phyloP scores from a whole-genome alignment of 2,113 vertebrate genomes.

The Nothobranchius kuhntae region DNA sequence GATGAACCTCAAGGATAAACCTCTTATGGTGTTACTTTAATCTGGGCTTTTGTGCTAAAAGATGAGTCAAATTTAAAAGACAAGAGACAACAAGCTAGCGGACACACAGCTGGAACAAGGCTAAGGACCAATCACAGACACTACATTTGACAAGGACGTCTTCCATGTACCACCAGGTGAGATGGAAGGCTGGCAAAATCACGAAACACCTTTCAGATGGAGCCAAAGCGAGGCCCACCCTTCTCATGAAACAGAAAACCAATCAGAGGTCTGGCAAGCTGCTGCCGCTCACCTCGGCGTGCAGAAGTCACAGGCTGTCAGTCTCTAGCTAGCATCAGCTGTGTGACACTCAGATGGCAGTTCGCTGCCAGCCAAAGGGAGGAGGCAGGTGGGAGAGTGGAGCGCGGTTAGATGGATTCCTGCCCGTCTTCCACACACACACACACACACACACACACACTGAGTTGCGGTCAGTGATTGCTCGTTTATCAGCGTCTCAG shows the following conservation, averaged over 20 bases:
- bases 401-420: conserved; percentile 57
- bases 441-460: conserved; percentile 37
- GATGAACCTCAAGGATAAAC: conserved; percentile 6
- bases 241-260: conserved; percentile 64
- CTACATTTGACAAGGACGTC: conserved; percentile 57
- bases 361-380: conserved; percentile 62
- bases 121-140: conserved; percentile 49
- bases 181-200: conserved; percentile 8
- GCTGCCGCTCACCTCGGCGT: conserved; percentile 50
- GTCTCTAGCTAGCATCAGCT: conserved; percentile 8
- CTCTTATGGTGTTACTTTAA: not conserved
- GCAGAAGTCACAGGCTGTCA: conserved; percentile 23
- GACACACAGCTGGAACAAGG: conserved; percentile 15
- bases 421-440: conserved; percentile 54
- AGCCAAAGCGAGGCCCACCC: conserved; percentile 33
- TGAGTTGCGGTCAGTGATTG: conserved; percentile 67
- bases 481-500: conserved; percentile 86
- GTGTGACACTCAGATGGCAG: conserved; percentile 40
- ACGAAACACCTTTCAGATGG: conserved; percentile 53
- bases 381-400: conserved; percentile 38
- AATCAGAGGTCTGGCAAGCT: conserved; percentile 61
- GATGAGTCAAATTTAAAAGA: too few species aligned
- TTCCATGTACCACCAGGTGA: conserved; percentile 53
- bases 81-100: not conserved
- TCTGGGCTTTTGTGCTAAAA: not conserved